phyloP scores from a whole-genome alignment of 2,888 invertebrate genomes.

The Caenorhabditis panamensis region DNA sequence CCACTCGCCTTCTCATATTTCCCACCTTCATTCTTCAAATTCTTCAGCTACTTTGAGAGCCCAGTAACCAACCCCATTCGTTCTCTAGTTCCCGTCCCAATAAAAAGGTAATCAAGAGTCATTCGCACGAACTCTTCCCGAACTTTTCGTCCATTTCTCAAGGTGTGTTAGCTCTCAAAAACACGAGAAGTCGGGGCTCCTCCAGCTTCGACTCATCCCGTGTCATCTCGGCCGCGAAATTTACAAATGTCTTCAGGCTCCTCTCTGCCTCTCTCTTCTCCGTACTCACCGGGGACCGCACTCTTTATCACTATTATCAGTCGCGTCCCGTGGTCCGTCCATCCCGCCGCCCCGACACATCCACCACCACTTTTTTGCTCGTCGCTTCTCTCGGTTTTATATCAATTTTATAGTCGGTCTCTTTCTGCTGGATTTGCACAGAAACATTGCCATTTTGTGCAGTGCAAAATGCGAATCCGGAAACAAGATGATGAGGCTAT shows the following conservation, averaged over 20 bases:
- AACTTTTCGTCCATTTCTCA: slow-evolving; percentile 19
- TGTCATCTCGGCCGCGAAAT: slow-evolving; percentile 47
- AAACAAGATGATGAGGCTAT: too few species aligned
- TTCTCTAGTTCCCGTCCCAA: too few species aligned
- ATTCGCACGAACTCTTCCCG: slow-evolving; percentile 32
- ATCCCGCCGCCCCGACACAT: too few species aligned
- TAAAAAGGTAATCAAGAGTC: slow-evolving; percentile 1
- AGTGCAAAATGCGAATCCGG: too few species aligned
- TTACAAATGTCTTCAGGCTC: slow-evolving; percentile 54
- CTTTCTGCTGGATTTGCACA: not conserved
- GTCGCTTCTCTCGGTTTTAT: slow-evolving; percentile 16
- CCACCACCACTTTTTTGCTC: not conserved
- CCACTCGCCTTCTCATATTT: not conserved
- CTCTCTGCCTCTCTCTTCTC: slow-evolving; percentile 12
- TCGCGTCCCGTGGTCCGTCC: slow-evolving; percentile 3
- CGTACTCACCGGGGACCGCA: slow-evolving; percentile 31
- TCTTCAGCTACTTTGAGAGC: not conserved
- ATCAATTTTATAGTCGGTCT: not conserved
- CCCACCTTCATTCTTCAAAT: too few species aligned
- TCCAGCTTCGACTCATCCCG: slow-evolving; percentile 27
- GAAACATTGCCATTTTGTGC: not conserved
- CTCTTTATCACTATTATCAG: slow-evolving; percentile 50
- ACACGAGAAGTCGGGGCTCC: slow-evolving; percentile 23
- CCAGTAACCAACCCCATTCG: not conserved
- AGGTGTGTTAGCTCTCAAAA: slow-evolving; percentile 3